Conservation (phyloP, 2,113 vertebrate species). For the Sinocyclocheilus anshuiensis region DNA sequence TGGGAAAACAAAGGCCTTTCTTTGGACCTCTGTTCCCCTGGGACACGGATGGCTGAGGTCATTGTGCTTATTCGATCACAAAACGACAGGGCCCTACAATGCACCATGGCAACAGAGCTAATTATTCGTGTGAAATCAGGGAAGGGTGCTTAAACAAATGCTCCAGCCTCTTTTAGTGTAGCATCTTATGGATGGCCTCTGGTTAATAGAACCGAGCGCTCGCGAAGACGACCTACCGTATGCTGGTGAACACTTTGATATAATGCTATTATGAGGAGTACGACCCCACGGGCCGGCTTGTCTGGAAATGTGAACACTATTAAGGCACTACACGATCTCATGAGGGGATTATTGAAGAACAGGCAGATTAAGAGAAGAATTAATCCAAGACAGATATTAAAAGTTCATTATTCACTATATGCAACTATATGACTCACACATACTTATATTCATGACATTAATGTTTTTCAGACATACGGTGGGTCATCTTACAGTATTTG, state of each 20-base stretch:
- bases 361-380: conserved; percentile 25
- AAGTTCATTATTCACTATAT: background rate
- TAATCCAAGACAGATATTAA: background rate
- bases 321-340: conserved; percentile 28
- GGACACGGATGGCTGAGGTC: conserved; percentile 61
- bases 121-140: conserved; percentile 56
- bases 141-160: conserved; percentile 43
- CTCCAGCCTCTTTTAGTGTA: conserved; percentile 5
- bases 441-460: background rate
- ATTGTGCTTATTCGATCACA: conserved; percentile 57
- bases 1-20: conserved; percentile 65
- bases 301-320: conserved; percentile 47
- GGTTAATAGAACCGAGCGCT: conserved; percentile 19
- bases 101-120: conserved; percentile 53
- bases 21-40: conserved; percentile 49
- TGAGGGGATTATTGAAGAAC: conserved; percentile 4
- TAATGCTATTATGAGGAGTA: conserved; percentile 41
- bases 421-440: background rate
- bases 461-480: background rate
- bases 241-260: conserved; percentile 25
- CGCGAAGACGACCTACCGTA: conserved; percentile 24
- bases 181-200: conserved; percentile 24
- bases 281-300: conserved; percentile 8
- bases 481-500: background rate
- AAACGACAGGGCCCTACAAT: conserved; percentile 44